Evolutionary conservation across 2,113 vertebrate species (phyloP), one percentile per base, ranked within the genome.

Genomic region (Coptodon rendalli): DNA sequence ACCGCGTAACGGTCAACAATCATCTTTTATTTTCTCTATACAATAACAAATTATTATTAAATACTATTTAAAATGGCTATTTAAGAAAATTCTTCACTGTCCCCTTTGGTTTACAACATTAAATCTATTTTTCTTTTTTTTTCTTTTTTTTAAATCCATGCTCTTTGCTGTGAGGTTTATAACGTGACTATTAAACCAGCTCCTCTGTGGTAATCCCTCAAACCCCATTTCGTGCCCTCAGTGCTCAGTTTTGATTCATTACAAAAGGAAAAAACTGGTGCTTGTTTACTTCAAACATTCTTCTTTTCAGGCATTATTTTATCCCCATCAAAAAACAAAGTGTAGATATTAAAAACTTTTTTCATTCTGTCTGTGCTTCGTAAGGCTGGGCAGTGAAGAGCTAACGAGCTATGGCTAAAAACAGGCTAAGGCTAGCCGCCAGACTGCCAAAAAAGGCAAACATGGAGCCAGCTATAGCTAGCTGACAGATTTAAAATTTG

Each of bases 321-420:
- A 40, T 50, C 16, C 8, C 53, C 31, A 81, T 68, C 17, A 85
- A 53, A 22, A 78, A 14, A 43, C 43, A 19, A 84, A 34, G 17
- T 43, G 48, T 66, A 31, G 53, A 61, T 38, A 40, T 63, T 29
- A n/a, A 63, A 73, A 53, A 9, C 6, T 29, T 52, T 50, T 2
- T n/a, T 86, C 43, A 54, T 88, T 89, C 63, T 50, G 57, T 89
- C 78, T 94, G 84, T 87, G 53, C 53, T 89, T 89, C 1, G 11
- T 93, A 93, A 95, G 93, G 93, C 92, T 63, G 68, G 89, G 92
- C 91, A 92, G 94, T 92, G 88, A 82, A 90, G 84, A 85, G 92
- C 92, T 94, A 91, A 89, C 59, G 89, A 78, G 68, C 87, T 92
- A 93, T 86, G 86, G 91, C 89, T 93, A 91, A 91, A 82, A 88